Conservation (phyloP, 2,888 invertebrate genomes). For the Tineola bisselliella region DNA sequence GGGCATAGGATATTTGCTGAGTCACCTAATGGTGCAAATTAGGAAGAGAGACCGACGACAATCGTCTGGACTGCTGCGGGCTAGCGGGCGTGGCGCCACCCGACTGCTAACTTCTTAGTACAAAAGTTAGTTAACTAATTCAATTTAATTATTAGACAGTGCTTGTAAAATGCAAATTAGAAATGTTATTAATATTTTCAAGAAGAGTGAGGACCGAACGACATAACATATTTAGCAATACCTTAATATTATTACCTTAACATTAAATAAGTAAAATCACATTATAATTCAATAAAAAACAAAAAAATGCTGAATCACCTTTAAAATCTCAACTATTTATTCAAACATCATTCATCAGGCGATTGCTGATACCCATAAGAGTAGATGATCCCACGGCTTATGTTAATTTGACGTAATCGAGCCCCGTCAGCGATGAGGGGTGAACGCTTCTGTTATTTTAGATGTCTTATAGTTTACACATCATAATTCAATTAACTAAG, state of each 20-base stretch:
- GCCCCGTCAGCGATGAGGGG: conserved; percentile 8
- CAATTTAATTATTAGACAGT: not conserved
- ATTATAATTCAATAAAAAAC: not conserved
- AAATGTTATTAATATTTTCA: no score
- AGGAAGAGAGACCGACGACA: conserved; percentile 11
- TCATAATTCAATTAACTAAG: not conserved
- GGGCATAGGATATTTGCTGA: conserved; percentile 5
- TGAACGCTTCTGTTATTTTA: not conserved
- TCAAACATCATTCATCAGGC: not conserved
- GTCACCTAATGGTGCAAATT: conserved; percentile 12
- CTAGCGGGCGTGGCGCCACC: conserved; percentile 5
- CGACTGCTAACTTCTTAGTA: not conserved
- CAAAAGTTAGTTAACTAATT: not conserved
- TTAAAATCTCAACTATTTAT: not conserved
- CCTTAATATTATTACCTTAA: no score
- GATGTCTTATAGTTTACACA: not conserved
- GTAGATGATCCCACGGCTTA: conserved; percentile 5
- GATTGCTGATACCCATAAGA: conserved; percentile 3
- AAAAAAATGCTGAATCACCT: not conserved
- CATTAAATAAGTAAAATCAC: not conserved
- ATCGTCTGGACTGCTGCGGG: conserved; percentile 1
- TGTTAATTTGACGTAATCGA: conserved; percentile 11
- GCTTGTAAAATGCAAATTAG: not conserved
- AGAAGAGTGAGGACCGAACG: no score
- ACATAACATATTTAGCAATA: no score